Evolutionary conservation across 2,113 vertebrate species (phyloP).

Genomic region (Caloenas nicobarica): DNA sequence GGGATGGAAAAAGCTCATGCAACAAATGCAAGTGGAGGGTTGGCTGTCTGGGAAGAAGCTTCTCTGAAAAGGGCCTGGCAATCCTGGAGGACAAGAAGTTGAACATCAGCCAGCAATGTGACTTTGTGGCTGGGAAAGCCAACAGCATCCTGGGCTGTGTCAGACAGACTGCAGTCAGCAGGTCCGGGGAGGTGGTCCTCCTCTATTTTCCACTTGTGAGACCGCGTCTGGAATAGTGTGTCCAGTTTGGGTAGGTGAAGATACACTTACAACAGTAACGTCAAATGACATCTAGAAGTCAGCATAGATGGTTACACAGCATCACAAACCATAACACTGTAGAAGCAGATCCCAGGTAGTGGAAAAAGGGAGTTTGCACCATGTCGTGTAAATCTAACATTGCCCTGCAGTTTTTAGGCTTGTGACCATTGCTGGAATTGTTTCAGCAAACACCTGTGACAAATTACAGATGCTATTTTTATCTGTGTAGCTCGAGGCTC

Average conservation of each 20-base stretch:
- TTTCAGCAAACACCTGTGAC: conserved; percentile 44
- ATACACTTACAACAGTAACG: neutral
- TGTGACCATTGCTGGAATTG: neutral
- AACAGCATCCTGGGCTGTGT: neutral
- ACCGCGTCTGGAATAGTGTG: neutral
- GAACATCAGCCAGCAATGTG: neutral
- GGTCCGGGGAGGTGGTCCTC: neutral
- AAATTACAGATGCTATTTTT: conserved; percentile 38
- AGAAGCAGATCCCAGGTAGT: neutral
- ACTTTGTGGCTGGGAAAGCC: neutral
- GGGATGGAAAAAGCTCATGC: neutral
- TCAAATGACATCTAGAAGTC: neutral
- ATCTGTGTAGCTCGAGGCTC: neutral
- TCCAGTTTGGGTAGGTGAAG: neutral
- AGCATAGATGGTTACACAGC: neutral
- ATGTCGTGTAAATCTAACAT: neutral
- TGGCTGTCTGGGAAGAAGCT: accelerated
- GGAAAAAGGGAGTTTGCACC: neutral
- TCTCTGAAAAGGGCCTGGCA: neutral
- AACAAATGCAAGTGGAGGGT: neutral
- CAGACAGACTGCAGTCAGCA: neutral
- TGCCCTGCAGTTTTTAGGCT: neutral
- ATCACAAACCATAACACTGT: accelerated
- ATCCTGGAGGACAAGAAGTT: neutral
- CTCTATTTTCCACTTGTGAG: neutral